Conservation (phyloP, 1,140 invertebrate species). For the Halictus rubicundus region DNA sequence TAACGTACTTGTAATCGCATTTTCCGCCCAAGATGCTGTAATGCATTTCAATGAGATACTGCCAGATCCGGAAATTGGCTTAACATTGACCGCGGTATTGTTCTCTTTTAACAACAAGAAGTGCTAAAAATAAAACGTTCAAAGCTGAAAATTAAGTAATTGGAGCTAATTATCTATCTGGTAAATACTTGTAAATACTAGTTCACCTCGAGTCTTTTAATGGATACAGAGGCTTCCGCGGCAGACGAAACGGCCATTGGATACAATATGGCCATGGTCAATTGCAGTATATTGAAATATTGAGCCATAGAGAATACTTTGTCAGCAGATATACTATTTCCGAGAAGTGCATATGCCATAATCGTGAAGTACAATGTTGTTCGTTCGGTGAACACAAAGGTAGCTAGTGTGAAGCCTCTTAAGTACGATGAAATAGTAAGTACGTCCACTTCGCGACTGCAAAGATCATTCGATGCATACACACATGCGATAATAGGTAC, state of each 20-base stretch:
- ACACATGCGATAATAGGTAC: background rate
- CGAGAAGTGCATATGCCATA: slow-evolving; percentile 84
- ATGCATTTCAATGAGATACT: slow-evolving; percentile 80
- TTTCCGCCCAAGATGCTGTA: slow-evolving; percentile 83
- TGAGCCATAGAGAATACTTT: slow-evolving; percentile 88
- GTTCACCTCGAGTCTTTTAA: slow-evolving; percentile 83
- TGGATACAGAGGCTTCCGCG: slow-evolving; percentile 84
- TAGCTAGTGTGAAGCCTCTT: slow-evolving; percentile 85
- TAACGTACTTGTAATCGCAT: slow-evolving; percentile 83
- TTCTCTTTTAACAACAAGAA: slow-evolving; percentile 81
- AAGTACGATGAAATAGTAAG: slow-evolving; percentile 86
- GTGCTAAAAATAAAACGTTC: slow-evolving; percentile 50
- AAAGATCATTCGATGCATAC: slow-evolving; percentile 20
- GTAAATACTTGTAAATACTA: background rate
- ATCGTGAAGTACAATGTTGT: slow-evolving; percentile 87
- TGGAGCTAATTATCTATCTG: no score
- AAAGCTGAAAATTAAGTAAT: background rate
- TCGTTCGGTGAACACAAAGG: slow-evolving; percentile 86
- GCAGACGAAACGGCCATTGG: slow-evolving; percentile 83
- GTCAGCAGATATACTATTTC: slow-evolving; percentile 84
- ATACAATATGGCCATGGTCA: slow-evolving; percentile 87
- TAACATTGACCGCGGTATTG: slow-evolving; percentile 51
- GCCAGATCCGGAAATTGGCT: slow-evolving; percentile 62
- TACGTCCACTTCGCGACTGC: slow-evolving; percentile 85
- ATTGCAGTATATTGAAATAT: slow-evolving; percentile 87